Evolutionary conservation across 2,888 invertebrate genomes (phyloP).

Genomic region (Hipparchia sbordonii): DNA sequence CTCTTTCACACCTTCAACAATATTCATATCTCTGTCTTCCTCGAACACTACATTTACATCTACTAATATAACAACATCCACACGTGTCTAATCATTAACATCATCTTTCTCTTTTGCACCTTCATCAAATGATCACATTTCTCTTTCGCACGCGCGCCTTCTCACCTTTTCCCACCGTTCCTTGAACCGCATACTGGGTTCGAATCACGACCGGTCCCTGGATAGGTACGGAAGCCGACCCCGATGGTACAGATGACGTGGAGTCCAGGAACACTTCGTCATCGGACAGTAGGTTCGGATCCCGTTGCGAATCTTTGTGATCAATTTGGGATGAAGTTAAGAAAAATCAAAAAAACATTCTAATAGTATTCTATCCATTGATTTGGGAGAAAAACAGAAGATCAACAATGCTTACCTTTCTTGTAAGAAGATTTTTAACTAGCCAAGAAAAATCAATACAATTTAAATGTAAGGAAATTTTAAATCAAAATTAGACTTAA

Average conservation of each 20-base stretch:
- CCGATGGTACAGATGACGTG: constrained; percentile 57
- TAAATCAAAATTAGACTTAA: too few species aligned
- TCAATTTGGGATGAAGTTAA: background rate
- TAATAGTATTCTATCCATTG: too few species aligned
- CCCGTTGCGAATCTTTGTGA: constrained; percentile 46
- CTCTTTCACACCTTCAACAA: background rate
- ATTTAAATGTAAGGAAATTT: too few species aligned
- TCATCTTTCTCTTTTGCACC: background rate
- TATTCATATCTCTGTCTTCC: background rate
- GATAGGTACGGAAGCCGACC: constrained; percentile 49
- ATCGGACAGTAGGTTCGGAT: constrained; percentile 64
- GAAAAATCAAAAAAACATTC: too few species aligned
- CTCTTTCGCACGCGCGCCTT: background rate
- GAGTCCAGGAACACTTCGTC: constrained; percentile 73
- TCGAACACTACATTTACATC: background rate
- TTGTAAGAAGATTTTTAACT: background rate
- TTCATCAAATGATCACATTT: background rate
- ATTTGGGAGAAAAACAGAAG: too few species aligned
- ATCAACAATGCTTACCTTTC: too few species aligned
- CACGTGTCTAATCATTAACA: background rate
- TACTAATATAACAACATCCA: background rate
- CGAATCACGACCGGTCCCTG: constrained; percentile 46
- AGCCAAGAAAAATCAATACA: background rate
- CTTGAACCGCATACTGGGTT: constrained; percentile 47
- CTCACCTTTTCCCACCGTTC: constrained; percentile 40